A percentile compares a stretch with the other conserved stretches of the same genome.
These are phyloP conservation scores for Indicator indicator DNA, from an alignment of 2,113 vertebrate genomes.

Conservation along the genomic window DNA sequence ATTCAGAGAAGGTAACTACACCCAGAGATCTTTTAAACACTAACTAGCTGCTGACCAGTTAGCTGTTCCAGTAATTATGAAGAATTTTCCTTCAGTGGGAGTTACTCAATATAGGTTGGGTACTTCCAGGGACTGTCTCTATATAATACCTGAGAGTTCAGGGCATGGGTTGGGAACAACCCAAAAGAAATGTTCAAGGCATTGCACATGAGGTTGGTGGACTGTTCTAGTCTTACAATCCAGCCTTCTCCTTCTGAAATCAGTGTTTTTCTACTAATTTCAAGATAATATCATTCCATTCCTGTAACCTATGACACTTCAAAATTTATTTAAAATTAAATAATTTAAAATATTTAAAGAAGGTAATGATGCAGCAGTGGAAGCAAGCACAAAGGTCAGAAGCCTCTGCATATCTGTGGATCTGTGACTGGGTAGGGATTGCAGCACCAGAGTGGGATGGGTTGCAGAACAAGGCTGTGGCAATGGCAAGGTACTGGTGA, in stretches of 20 bases:
- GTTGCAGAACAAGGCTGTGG: no score
- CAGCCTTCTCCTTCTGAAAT: background rate
- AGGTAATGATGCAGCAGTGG: background rate
- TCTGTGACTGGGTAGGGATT: rapidly evolving
- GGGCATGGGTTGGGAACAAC: background rate
- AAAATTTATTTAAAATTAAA: background rate
- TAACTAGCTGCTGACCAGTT: background rate
- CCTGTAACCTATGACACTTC: background rate
- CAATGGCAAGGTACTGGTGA: rapidly evolving
- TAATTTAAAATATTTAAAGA: background rate
- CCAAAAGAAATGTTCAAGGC: background rate
- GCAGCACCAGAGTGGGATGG: rapidly evolving
- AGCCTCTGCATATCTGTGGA: background rate
- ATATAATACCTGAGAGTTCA: background rate
- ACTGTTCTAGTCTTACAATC: background rate
- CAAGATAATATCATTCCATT: background rate
- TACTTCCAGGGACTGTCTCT: background rate
- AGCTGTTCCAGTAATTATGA: background rate
- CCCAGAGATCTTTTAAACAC: background rate
- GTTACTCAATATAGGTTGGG: background rate
- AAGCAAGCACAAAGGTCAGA: background rate
- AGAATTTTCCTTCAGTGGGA: background rate
- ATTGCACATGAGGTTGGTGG: background rate
- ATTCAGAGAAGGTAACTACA: background rate
- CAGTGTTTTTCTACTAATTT: background rate